Evolutionary conservation across 2,888 invertebrate genomes (phyloP).

Genomic region (Orthosia cruda): DNA sequence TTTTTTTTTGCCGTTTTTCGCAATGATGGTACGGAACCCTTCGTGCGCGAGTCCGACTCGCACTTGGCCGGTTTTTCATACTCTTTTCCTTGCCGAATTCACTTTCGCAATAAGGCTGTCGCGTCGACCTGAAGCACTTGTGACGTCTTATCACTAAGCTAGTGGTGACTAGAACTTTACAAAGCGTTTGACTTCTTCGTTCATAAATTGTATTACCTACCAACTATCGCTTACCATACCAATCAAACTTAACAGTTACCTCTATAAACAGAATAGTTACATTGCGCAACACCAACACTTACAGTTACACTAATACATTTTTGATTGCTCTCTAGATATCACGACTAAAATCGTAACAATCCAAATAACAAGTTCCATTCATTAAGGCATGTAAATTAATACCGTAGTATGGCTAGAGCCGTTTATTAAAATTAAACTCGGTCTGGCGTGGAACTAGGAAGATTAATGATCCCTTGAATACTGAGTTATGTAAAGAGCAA

Average conservation of each 20-base stretch:
- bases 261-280: constrained; percentile 28
- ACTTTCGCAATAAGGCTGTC: too few relatives aligned
- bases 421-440: constrained; percentile 91
- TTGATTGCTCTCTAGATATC: constrained; percentile 70
- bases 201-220: constrained; percentile 4
- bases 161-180: too few relatives aligned
- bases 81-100: too few relatives aligned
- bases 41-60: too few relatives aligned
- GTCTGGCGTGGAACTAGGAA: constrained; percentile 90
- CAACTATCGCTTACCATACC: constrained; percentile 20
- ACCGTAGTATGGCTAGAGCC: constrained; percentile 85
- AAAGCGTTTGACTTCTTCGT: neutral
- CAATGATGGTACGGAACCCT: too few relatives aligned
- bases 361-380: constrained; percentile 81
- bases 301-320: constrained; percentile 64
- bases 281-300: constrained; percentile 51
- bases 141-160: too few relatives aligned
- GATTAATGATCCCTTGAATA: constrained; percentile 91
- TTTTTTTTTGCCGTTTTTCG: too few relatives aligned
- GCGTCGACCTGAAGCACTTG: too few relatives aligned
- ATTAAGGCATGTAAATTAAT: constrained; percentile 88
- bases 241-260: constrained; percentile 27
- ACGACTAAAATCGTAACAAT: constrained; percentile 76
- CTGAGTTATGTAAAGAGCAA: constrained; percentile 91
- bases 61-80: too few relatives aligned